These are phyloP conservation scores for Carettochelys insculpta DNA, from an alignment of 2,113 vertebrate species.

Conservation along the genomic window DNA sequence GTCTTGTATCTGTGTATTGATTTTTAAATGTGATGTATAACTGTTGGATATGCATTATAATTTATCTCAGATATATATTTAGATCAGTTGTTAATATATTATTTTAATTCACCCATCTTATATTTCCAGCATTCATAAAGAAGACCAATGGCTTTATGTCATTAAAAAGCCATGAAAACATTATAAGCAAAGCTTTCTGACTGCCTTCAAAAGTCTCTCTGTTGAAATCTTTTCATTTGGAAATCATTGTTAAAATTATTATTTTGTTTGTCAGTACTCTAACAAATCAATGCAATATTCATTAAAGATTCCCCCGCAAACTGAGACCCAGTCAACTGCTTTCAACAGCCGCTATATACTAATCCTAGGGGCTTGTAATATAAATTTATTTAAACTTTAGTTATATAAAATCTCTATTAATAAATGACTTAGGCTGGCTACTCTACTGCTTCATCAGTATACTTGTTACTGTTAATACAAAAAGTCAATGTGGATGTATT, in stretches of 20 bases:
- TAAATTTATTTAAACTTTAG: no score
- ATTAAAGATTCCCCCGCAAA: background rate
- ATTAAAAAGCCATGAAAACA: slow-evolving; percentile 38
- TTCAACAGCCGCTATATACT: no score
- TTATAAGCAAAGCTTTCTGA: slow-evolving; percentile 9
- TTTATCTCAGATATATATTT: background rate
- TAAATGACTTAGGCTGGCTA: no score
- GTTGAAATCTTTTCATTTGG: background rate
- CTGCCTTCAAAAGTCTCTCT: background rate
- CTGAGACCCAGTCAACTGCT: no score
- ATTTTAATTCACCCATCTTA: slow-evolving; percentile 1
- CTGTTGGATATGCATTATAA: background rate
- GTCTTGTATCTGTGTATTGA: background rate
- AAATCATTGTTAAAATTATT: background rate
- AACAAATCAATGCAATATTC: background rate
- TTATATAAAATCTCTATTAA: no score
- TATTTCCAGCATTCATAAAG: background rate
- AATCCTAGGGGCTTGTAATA: no score
- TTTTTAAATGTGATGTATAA: background rate
- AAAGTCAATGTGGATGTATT: background rate
- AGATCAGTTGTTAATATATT: slow-evolving; percentile 4
- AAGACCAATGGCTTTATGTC: slow-evolving; percentile 31
- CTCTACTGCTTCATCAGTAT: background rate
- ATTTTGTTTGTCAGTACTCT: background rate
- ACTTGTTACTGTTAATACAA: background rate